Base-by-base conservation (phyloP, 2,113 vertebrate genomes). In the Dicerorhinus sumatrensis region DNA sequence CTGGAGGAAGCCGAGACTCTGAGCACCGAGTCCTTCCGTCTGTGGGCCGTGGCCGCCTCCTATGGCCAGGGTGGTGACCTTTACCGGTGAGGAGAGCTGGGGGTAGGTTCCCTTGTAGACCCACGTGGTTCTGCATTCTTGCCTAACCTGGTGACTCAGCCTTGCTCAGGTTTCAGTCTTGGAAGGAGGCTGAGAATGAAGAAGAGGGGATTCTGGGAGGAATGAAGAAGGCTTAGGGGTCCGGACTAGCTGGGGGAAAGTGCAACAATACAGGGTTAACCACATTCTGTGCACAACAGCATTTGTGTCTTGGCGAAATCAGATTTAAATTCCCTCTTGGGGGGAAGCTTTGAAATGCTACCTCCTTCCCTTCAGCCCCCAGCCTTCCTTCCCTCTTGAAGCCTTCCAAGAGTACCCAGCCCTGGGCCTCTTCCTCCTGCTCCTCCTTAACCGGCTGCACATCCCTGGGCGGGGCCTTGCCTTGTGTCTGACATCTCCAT, bases 51-150 rank as follows among this genome's bases (percentile, higher is more conserved):
- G 85, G 99, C 99, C 0, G 99, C 99, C 3, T 98, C 98, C 75
- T 99, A 99, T 0, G 99, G 99, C 46, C 99, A 99, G 96, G 99
- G 99, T 23, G 98, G 99, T 90, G 98, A 99, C 85, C 98, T 99
- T 76, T 99, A 99, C 98, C 99, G 99, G 99, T 99, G 96, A 97
- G 98, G 97, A 12, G 3, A 17, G 21, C 46, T 2, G 31, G 25
- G 4, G 0, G n/a, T 39, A 12, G 31, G 63, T 25, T 63, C 42
- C 54, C 70, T 63, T 13, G 8, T 56, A 29, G 65, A 33, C 31
- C 58, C 31, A 21, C 91, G 39, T 9, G 3, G 11, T 80, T 65
- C 20, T 89, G 72, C 3, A 3, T 46, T 63, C 16, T 48, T 60
- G 27, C n/a, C 58, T 65, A 23, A 48, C 8, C 42, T 72, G 33